Evolutionary conservation across 2,888 invertebrate species (phyloP), one percentile per base, ranked within the genome.

Genomic region (Mythimna albipuncta): DNA sequence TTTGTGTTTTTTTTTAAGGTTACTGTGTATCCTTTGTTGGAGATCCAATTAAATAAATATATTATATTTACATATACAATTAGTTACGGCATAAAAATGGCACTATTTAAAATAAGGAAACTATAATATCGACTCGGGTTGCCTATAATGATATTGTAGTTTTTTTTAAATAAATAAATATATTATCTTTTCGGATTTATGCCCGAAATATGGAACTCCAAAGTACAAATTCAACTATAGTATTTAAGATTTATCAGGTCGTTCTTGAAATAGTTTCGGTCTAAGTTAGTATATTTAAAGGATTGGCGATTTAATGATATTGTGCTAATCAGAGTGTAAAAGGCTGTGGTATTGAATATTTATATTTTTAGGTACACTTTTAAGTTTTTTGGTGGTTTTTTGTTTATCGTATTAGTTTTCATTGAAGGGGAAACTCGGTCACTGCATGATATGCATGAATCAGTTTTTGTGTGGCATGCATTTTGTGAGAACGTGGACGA

Each of bases 241-340:
- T 69, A 65, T 82, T 77, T 63, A 59, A 72, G 61, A 72, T 70
- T 67, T 57, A 77, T 62, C 32, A 47, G 55, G 21, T 71, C 59
- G 78, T 64, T 82, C 71, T 79, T 73, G 68, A 67, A 80, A 84
- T 72, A 73, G 71, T 82, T 79, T 66, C 9, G 63, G 35, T 50
- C 84, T 73, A 69, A 69, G 52, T 80, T 26, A 57, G 76, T 78
- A 47, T 62, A 75, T 75, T 75, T 74, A 58, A 69, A 71, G 72
- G 72, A 73, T 77, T 80, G 83, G 80, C 79, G 58, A 50, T 69
- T 74, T 72, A 72, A 76, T 57, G 21, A 82, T 69, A 74, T 72
- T 69, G 72, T 83, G 83, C 66, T 75, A 81, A 78, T 75, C 70
- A 71, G 77, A 64, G 66, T 81, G 69, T 85, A 83, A 78, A 85